Conservation (phyloP, 2,888 invertebrate genomes). For the Eupelmus urozonus region DNA sequence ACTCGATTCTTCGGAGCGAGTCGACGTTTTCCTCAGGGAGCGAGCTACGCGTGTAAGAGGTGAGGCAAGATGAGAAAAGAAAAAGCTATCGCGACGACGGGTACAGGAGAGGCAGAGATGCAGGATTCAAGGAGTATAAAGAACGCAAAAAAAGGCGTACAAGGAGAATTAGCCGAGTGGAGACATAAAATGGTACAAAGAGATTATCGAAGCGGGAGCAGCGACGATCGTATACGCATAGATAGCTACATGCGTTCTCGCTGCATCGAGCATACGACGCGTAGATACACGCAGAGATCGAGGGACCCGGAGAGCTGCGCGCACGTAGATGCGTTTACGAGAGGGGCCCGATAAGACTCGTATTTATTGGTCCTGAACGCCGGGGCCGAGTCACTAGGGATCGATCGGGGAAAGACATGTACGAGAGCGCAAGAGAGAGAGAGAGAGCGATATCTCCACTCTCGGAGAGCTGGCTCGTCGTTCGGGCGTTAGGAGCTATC, state of each 20-base stretch:
- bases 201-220: slow-evolving; percentile 15
- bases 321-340: slow-evolving; percentile 58
- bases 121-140: neutral
- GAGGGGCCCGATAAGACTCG: slow-evolving; percentile 57
- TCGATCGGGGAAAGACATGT: slow-evolving; percentile 41
- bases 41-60: neutral
- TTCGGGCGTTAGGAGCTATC: slow-evolving; percentile 18
- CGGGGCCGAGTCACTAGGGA: slow-evolving; percentile 54
- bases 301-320: neutral
- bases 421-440: too few relatives aligned
- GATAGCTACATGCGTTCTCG: neutral
- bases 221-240: neutral
- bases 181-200: slow-evolving; percentile 2
- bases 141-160: slow-evolving; percentile 17
- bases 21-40: slow-evolving; percentile 35
- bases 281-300: neutral
- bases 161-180: slow-evolving; percentile 19
- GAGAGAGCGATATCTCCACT: slow-evolving; percentile 45
- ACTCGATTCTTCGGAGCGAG: slow-evolving; percentile 47
- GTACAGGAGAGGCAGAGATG: neutral
- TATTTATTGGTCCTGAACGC: slow-evolving; percentile 53
- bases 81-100: neutral
- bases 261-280: neutral
- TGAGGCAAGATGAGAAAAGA: slow-evolving; percentile 17
- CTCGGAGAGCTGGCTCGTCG: slow-evolving; percentile 17